Evolutionary conservation across 2,888 invertebrate species (phyloP).

Genomic region (Hanleya hanleyi): DNA sequence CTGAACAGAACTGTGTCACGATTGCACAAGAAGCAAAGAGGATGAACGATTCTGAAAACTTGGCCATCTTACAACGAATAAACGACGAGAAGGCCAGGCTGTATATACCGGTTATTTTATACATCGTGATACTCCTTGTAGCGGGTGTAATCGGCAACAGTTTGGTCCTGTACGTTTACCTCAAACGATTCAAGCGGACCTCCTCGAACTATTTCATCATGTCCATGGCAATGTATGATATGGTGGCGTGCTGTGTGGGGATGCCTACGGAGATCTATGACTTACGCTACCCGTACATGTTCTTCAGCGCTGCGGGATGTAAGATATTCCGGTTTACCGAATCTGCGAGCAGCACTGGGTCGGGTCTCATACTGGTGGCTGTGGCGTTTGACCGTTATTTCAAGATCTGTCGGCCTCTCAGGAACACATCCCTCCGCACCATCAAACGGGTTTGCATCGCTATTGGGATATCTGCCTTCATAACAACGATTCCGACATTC

Average conservation of each 20-base stretch:
- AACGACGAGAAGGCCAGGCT: constrained; percentile 50
- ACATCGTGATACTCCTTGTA: constrained; percentile 49
- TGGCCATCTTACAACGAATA: constrained; percentile 35
- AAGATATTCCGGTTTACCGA: constrained; percentile 56
- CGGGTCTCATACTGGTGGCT: constrained; percentile 56
- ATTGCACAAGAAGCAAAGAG: too few species aligned
- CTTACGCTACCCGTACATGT: constrained; percentile 55
- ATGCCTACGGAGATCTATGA: constrained; percentile 61
- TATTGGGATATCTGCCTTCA: constrained; percentile 47
- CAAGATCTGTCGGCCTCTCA: constrained; percentile 59
- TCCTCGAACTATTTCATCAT: constrained; percentile 64
- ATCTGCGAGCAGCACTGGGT: constrained; percentile 54
- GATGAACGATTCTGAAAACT: not conserved
- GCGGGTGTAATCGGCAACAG: constrained; percentile 56
- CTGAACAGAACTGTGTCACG: too few species aligned
- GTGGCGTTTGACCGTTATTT: constrained; percentile 64
- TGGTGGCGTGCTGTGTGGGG: constrained; percentile 55
- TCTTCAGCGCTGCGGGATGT: constrained; percentile 52
- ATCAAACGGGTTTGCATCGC: constrained; percentile 52
- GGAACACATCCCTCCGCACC: constrained; percentile 48
- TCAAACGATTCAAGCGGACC: constrained; percentile 52
- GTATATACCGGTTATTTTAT: constrained; percentile 57
- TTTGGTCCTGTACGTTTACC: constrained; percentile 57
- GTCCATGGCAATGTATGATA: constrained; percentile 61
- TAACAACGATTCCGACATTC: constrained; percentile 49